Evolutionary conservation across 2,797 vertebrate species (phyloP).

Genomic region (Caiman crocodilus): DNA sequence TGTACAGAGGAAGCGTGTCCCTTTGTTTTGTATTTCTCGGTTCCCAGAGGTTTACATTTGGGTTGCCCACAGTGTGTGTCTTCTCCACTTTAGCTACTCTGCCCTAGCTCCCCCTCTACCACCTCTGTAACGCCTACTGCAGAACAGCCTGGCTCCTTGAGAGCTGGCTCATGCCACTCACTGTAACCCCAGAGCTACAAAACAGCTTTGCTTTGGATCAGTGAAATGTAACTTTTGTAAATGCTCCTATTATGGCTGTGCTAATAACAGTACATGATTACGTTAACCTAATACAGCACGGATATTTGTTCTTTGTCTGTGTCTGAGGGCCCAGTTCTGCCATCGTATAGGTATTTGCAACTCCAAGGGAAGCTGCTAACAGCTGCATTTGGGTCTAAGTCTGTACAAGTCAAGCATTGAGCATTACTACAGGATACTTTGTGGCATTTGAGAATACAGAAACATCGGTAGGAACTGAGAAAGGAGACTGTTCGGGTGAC

Average conservation of each 20-base stretch:
- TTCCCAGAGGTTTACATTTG: no score
- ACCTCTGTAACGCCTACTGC: no score
- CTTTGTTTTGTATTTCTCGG: no score
- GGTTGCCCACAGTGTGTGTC: no score
- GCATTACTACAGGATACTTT: background rate
- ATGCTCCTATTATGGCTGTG: background rate
- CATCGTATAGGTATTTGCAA: background rate
- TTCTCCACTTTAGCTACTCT: no score
- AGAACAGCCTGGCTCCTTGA: no score
- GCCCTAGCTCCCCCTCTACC: no score
- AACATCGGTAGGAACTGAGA: background rate
- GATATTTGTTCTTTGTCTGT: background rate
- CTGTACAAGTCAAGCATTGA: background rate
- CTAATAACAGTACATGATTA: background rate
- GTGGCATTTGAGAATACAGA: background rate
- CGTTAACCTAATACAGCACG: background rate
- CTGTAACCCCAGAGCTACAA: background rate
- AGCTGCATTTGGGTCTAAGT: background rate
- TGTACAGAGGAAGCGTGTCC: no score
- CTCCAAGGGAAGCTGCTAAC: background rate
- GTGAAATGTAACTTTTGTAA: background rate
- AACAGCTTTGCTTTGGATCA: background rate
- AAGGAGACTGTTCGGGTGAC: background rate
- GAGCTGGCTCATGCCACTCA: no score
- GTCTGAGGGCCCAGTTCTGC: background rate